Evolutionary conservation across 1,140 invertebrate species (phyloP), one percentile per base, ranked within the genome.

Genomic region (Eriosoma lanigerum): DNA sequence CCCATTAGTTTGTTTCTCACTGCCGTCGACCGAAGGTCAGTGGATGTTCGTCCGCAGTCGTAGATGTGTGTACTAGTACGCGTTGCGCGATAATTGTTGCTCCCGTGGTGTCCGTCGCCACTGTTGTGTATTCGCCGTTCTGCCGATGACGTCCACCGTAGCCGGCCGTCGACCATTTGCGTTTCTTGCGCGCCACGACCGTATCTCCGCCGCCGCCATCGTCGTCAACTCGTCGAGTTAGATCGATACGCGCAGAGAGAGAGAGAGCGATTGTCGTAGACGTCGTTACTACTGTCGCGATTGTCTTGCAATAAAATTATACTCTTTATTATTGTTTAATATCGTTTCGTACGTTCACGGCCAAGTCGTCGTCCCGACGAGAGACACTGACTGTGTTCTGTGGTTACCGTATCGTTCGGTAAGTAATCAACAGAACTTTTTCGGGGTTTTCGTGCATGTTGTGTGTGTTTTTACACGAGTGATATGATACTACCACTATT

Each of bases 1-100:
- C 81, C 73, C 75, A 76, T 81, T 81, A 81, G 81, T 81, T 81
- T 81, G 81, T 76, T 81, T 81, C 81, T 64, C 50, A 81, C 81
- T 76, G 48, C 73, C 62, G 81, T 81, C 58, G 81, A 73, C 72
- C 81, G 81, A 81, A 81, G 81, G 81, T 81, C 81, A 81, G 70
- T 81, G 81, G 75, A 78, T 78, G 56, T 78, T 46, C 75, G 24
- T 78, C 75, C 56, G 38, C 9, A 78, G 56, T 19, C 24, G 56
- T 78, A 24, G 58, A 78, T 62, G 21, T 78, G 56, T 78, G 44
- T 78, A 24, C 38, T 78, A 38, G 75, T 78, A 46, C 38, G 17
- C 56, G 72, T 62, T 62, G 3, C 44, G 38, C 38, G 75, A 78
- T 62, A 78, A 78, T 78, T 62, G 75, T 78, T 62, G 75, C 75